Evolutionary conservation across 2,888 invertebrate species (phyloP), one percentile per base, ranked within the genome.

Genomic region (Chrysomela aeneicollis): DNA sequence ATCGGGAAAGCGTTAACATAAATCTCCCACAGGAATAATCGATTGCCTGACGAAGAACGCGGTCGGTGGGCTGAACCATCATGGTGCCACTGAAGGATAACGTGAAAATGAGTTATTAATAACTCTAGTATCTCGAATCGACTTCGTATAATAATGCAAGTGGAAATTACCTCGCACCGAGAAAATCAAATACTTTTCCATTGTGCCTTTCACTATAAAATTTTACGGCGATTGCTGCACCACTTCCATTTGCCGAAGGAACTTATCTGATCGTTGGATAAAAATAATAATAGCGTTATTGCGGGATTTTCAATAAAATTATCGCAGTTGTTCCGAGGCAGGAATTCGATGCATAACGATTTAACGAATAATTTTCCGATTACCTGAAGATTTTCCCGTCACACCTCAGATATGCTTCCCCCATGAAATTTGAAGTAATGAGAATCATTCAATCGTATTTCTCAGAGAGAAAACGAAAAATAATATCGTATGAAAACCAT

Each of bases 1-100:
- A 42, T 42, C n/a, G 42, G 42, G 42, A 42, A 42, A 42, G n/a
- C 42, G 42, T n/a, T 42, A 42, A 42, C 42, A 42, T 42, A 42
- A 42, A 42, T 42, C 42, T 42, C 42, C 42, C 1, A 42, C 42
- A 42, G 42, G 42, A 42, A 42, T 42, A 42, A 42, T 42, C 42
- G 42, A 42, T 42, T n/a, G 42, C 15, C 42, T 3, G 42, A 15
- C 3, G 42, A 6, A 15, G 6, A 42, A 12, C 15, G 42, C 2
- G 42, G 42, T 9, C 10, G 32, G 10, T 9, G 42, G 15, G 15
- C 9, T 3, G 6, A 42, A 15, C 15, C 42, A n/a, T n/a, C n/a
- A n/a, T n/a, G n/a, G 42, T 42, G 42, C 42, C 42, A 42, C 15
- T 15, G 42, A 3, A 15, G 42, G 42, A n/a, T 15, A 42, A 42